Percentiles rank a stretch among this genome's conserved stretches.
Evolutionary conservation across 1,140 invertebrate genomes (phyloP).

Genomic region (Drosophila cardini): DNA sequence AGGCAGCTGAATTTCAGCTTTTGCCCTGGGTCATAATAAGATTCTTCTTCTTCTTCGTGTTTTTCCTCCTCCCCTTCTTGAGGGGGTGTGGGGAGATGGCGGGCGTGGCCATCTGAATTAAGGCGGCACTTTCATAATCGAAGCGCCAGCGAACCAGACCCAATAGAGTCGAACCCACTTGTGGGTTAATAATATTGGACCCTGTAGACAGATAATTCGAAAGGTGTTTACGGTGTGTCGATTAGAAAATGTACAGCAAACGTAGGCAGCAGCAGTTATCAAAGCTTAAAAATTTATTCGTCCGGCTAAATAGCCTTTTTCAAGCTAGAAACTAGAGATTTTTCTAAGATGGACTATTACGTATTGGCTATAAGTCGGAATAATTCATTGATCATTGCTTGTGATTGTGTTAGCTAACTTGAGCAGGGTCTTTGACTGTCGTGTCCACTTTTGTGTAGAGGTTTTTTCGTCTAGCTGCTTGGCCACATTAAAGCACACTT

Average conservation of each 20-base stretch:
- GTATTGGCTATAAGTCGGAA: too few species aligned
- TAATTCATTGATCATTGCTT: too few species aligned
- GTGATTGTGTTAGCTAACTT: too few species aligned
- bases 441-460: neutral
- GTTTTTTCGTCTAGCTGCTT: neutral
- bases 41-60: slow-evolving; percentile 26
- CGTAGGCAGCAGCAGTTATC: too few species aligned
- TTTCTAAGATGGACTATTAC: too few species aligned
- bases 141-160: slow-evolving; percentile 55
- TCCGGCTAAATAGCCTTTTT: too few species aligned
- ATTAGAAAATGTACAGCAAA: too few species aligned
- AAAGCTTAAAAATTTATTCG: too few species aligned
- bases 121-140: slow-evolving; percentile 78
- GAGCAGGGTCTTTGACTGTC: too few species aligned
- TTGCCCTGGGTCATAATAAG: slow-evolving; percentile 61
- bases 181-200: slow-evolving; percentile 4
- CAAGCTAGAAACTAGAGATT: too few species aligned
- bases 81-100: slow-evolving; percentile 14
- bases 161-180: slow-evolving; percentile 54
- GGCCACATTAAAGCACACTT: slow-evolving; percentile 67
- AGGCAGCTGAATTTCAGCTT: slow-evolving; percentile 64
- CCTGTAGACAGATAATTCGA: neutral
- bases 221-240: neutral
- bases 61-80: slow-evolving; percentile 10
- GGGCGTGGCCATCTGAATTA: neutral